Conservation (phyloP, 2,888 invertebrate species). For the Athetis lepigone region DNA sequence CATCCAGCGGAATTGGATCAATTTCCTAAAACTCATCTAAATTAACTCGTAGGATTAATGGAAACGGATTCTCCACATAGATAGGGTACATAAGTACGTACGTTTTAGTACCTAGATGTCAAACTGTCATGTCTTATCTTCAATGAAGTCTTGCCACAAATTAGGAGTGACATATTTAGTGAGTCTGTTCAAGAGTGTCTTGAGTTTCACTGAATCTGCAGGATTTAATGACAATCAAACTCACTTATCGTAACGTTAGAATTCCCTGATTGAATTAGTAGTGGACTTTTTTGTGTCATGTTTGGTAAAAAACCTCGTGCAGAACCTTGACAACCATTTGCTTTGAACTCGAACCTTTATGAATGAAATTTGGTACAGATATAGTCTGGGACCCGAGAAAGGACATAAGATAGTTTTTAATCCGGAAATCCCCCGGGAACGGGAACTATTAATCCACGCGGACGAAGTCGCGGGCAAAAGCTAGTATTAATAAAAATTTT, state of each 20-base stretch:
- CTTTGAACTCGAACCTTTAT: too few species aligned
- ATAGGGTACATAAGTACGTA: background rate
- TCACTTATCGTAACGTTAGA: background rate
- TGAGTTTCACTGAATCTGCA: background rate
- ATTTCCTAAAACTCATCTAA: conserved; percentile 37
- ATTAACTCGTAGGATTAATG: conserved; percentile 22
- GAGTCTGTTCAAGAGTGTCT: background rate
- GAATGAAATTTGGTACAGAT: too few species aligned
- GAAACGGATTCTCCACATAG: conserved; percentile 21
- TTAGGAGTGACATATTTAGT: conserved; percentile 12
- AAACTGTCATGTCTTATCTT: conserved; percentile 27
- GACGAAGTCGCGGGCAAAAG: too few species aligned
- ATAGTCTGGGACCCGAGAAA: too few species aligned
- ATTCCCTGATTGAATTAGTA: too few species aligned
- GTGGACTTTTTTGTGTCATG: too few species aligned
- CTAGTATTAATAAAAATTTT: too few species aligned
- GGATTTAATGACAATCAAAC: background rate
- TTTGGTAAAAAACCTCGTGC: too few species aligned
- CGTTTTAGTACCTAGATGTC: background rate
- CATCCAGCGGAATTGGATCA: conserved; percentile 23
- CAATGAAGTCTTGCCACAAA: conserved; percentile 5
- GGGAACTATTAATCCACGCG: too few species aligned
- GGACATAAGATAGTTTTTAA: too few species aligned
- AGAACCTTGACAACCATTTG: too few species aligned
- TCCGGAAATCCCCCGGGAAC: too few species aligned